These are phyloP conservation scores for Gallinago nigripennis DNA, from an alignment of 2,797 vertebrate species.

Conservation along the genomic window DNA sequence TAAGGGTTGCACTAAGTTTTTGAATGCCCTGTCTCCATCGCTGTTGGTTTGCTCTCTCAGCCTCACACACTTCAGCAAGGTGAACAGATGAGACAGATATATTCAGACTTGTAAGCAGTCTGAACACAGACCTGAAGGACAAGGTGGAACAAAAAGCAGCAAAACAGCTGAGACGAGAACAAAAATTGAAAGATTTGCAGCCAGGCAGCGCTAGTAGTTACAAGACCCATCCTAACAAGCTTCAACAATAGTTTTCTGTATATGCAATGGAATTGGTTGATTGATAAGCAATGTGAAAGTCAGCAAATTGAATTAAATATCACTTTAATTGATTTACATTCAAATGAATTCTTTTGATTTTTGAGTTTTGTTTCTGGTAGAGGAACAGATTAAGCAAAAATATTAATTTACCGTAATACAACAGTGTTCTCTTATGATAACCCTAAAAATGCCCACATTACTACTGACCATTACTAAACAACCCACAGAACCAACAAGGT, in stretches of 20 bases:
- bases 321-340: neutral
- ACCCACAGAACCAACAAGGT: neutral
- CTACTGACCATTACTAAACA: neutral
- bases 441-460: neutral
- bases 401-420: neutral
- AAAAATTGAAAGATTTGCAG: neutral
- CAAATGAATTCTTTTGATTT: neutral
- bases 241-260: neutral
- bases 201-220: neutral
- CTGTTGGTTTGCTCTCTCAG: neutral
- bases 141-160: neutral
- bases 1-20: neutral
- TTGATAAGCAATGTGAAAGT: neutral
- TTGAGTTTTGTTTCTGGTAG: neutral
- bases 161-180: neutral
- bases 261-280: neutral
- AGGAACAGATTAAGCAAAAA: neutral
- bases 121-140: neutral
- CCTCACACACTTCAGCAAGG: neutral
- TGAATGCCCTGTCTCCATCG: neutral
- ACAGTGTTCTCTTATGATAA: neutral
- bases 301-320: neutral
- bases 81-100: neutral
- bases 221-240: neutral
- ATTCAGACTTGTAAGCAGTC: neutral